Conservation (phyloP, 1,140 invertebrate genomes). For the Dinoponera quadriceps region DNA sequence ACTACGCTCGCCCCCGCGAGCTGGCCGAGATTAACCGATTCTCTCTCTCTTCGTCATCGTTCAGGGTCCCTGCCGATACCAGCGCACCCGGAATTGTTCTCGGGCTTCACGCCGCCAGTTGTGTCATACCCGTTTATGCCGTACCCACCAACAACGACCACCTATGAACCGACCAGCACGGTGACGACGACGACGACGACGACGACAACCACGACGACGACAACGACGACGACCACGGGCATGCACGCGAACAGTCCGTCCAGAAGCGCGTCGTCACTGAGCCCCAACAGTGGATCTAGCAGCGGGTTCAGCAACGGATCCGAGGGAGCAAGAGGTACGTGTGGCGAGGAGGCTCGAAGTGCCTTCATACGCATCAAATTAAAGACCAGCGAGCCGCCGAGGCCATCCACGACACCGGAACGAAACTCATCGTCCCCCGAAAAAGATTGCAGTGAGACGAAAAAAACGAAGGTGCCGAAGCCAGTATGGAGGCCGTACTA, state of each 20-base stretch:
- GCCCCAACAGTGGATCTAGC: constrained; percentile 83
- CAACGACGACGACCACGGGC: constrained; percentile 17
- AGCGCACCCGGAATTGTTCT: constrained; percentile 77
- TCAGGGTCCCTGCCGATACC: constrained; percentile 81
- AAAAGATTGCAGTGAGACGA: constrained; percentile 63
- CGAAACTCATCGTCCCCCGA: constrained; percentile 87
- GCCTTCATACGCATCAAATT: constrained; percentile 88
- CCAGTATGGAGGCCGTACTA: constrained; percentile 92
- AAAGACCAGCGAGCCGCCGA: constrained; percentile 76
- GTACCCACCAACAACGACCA: constrained; percentile 79
- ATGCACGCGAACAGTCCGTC: constrained; percentile 70
- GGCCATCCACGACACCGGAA: constrained; percentile 81
- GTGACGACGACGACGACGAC: constrained; percentile 32
- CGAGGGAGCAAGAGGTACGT: too few species aligned
- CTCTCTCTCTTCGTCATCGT: constrained; percentile 57
- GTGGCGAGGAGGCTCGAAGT: constrained; percentile 90
- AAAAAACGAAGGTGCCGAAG: constrained; percentile 81
- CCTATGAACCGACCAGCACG: constrained; percentile 66
- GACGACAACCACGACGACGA: constrained; percentile 5
- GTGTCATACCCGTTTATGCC: constrained; percentile 75
- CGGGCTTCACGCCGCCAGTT: constrained; percentile 77
- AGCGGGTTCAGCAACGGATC: constrained; percentile 77
- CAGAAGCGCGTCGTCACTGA: constrained; percentile 76
- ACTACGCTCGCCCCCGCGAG: constrained; percentile 3
- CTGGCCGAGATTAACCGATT: constrained; percentile 50